Evolutionary conservation across 2,888 invertebrate species (phyloP).

Genomic region (Ditula angustiorana): DNA sequence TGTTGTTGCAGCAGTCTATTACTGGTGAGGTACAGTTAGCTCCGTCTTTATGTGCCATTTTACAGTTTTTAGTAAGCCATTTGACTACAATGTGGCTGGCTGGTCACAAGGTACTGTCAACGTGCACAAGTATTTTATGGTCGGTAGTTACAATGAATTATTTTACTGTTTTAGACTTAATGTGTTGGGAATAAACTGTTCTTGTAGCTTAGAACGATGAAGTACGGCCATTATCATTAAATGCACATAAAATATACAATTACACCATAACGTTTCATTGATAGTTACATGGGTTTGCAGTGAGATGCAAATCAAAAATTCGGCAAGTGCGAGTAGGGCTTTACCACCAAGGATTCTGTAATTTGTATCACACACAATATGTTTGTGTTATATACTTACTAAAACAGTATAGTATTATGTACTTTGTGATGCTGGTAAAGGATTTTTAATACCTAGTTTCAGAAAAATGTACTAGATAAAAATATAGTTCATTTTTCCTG

Average conservation of each 20-base stretch:
- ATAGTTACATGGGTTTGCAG: too few relatives aligned
- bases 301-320: too few relatives aligned
- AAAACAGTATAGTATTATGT: too few relatives aligned
- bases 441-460: too few relatives aligned
- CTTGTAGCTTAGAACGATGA: not conserved
- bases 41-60: conserved; percentile 41
- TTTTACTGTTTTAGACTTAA: conserved; percentile 29
- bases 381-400: too few relatives aligned
- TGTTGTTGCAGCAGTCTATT: conserved; percentile 58
- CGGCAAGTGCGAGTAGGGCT: too few relatives aligned
- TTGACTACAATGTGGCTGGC: conserved; percentile 44
- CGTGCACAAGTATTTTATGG: conserved; percentile 30
- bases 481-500: too few relatives aligned
- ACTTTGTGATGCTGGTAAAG: too few relatives aligned
- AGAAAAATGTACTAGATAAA: too few relatives aligned
- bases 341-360: too few relatives aligned
- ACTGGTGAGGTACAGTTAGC: conserved; percentile 55
- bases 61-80: conserved; percentile 48
- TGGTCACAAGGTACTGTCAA: conserved; percentile 24
- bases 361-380: too few relatives aligned
- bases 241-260: too few relatives aligned
- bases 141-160: conserved; percentile 26
- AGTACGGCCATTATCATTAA: conserved; percentile 3
- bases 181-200: conserved; percentile 31
- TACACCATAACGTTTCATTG: not conserved